A percentile compares a stretch with the other conserved stretches of the same genome.
Conservation (phyloP, 2,113 vertebrate species). For the Falcunculus frontatus region DNA sequence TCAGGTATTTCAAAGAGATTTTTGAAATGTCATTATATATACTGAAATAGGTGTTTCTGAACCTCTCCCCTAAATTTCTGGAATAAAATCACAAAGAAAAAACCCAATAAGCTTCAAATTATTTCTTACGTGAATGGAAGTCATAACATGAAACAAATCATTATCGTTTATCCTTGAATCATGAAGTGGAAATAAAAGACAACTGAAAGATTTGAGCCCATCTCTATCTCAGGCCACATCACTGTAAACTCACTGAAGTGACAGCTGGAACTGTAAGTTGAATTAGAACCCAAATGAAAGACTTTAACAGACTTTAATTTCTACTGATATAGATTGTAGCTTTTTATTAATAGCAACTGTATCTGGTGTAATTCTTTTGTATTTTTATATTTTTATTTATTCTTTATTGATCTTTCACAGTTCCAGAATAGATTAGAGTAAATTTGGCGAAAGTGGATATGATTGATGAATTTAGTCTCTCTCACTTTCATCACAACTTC, state of each 20-base stretch:
- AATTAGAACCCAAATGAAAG: not conserved
- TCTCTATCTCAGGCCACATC: not conserved
- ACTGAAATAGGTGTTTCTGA: not conserved
- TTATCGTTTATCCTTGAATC: not conserved
- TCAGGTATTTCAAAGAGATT: not conserved
- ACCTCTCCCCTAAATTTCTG: not conserved
- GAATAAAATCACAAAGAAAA: not conserved
- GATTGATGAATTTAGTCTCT: not conserved
- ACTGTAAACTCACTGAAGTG: not conserved
- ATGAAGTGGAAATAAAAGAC: not conserved
- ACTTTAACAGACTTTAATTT: not conserved
- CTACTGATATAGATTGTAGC: fast-evolving
- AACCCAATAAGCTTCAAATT: not conserved
- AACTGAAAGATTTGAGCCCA: not conserved
- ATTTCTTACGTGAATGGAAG: not conserved
- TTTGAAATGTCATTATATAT: not conserved
- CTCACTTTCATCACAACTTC: not conserved
- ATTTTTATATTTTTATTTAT: not conserved
- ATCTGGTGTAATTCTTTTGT: not conserved
- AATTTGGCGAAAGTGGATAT: not conserved
- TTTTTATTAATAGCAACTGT: not conserved
- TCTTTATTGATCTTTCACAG: not conserved
- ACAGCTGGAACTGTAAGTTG: not conserved
- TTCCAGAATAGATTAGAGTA: not conserved
- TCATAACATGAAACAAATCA: not conserved